Conservation (phyloP, 2,888 invertebrate species). For the Macrophya annulata region DNA sequence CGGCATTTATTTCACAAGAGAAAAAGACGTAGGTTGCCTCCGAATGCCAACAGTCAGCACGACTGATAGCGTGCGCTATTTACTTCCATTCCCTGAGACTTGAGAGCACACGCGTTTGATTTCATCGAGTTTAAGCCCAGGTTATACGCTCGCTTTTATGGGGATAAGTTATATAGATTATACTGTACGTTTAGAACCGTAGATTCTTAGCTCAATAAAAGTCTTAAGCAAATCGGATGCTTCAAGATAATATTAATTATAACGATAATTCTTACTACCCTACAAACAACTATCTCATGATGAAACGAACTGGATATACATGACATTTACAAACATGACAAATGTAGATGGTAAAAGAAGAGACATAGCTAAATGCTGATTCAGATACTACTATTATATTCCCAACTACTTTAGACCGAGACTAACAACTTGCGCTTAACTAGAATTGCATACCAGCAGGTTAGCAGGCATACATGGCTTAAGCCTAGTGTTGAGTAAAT, state of each 20-base stretch:
- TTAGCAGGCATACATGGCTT: neutral
- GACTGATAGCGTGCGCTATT: slow-evolving; percentile 43
- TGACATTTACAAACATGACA: neutral
- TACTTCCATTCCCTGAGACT: neutral
- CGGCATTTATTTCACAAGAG: slow-evolving; percentile 39
- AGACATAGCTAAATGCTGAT: slow-evolving; percentile 1
- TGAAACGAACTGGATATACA: neutral
- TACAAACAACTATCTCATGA: neutral
- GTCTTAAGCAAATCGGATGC: neutral
- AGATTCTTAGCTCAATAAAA: neutral
- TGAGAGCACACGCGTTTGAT: slow-evolving; percentile 16
- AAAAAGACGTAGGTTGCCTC: slow-evolving; percentile 29
- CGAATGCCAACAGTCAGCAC: slow-evolving; percentile 34
- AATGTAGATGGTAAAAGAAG: neutral
- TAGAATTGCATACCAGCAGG: neutral
- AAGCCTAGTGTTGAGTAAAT: neutral
- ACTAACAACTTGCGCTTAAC: neutral
- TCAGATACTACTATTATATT: slow-evolving; percentile 2
- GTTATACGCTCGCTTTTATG: neutral
- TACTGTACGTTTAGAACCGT: neutral
- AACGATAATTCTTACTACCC: slow-evolving; percentile 23
- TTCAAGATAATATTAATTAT: slow-evolving; percentile 26
- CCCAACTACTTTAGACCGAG: slow-evolving; percentile 2
- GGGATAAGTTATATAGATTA: slow-evolving; percentile 16
- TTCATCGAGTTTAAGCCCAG: slow-evolving; percentile 11